A percentile compares a stretch with the other conserved stretches of the same genome.
phyloP scores from a whole-genome alignment of 2,113 vertebrate genomes.

The Glaucidium brasilianum region DNA sequence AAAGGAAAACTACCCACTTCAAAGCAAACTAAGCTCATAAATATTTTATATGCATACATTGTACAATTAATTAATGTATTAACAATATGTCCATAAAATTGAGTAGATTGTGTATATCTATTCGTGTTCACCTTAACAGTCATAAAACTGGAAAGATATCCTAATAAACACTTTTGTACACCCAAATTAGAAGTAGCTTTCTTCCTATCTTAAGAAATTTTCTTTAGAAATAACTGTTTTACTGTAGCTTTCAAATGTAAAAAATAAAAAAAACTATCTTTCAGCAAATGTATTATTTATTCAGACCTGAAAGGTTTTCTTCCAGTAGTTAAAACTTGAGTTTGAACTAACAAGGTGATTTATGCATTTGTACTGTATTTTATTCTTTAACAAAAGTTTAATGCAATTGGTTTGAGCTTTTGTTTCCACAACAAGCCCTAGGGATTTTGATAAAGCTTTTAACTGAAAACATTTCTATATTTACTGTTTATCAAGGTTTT shows the following conservation, averaged over 20 bases:
- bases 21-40: neutral
- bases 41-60: neutral
- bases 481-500: constrained; percentile 30
- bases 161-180: neutral
- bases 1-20: neutral
- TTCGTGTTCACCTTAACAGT: neutral
- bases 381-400: constrained; percentile 31
- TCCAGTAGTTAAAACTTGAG: constrained; percentile 1
- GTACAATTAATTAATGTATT: neutral
- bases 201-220: neutral
- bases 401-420: constrained; percentile 15
- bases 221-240: neutral
- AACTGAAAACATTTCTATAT: constrained; percentile 20
- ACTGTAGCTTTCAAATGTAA: neutral
- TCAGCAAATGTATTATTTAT: constrained; percentile 10
- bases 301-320: constrained; percentile 20
- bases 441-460: constrained; percentile 47
- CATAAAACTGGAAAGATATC: neutral
- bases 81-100: neutral
- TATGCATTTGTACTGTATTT: constrained; percentile 24
- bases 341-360: constrained; percentile 48
- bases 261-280: neutral
- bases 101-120: neutral
- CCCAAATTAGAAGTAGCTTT: neutral
- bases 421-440: neutral